Percentiles rank a stretch among this genome's conserved stretches.
phyloP scores from a whole-genome alignment of 2,113 vertebrate genomes.

The Mesitornis unicolor region DNA sequence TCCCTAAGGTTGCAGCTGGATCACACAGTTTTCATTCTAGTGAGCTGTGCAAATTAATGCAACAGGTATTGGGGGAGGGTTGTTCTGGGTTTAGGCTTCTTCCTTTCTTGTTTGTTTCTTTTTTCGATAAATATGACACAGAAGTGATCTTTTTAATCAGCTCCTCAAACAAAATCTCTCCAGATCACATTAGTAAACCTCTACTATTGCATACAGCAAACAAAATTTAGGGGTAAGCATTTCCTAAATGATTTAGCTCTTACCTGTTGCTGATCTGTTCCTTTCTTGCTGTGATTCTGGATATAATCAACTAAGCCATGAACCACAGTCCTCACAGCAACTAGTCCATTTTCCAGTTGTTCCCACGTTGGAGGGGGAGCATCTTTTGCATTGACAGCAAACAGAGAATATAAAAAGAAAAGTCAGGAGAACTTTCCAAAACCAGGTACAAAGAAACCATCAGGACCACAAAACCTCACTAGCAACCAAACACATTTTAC shows the following conservation, averaged over 20 bases:
- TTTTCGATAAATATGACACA: neutral
- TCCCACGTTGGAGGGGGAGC: slow-evolving; percentile 96
- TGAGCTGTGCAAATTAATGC: neutral
- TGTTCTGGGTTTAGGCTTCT: fast-evolving
- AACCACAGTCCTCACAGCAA: slow-evolving; percentile 96
- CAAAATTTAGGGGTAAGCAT: neutral
- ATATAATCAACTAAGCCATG: slow-evolving; percentile 98
- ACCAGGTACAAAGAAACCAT: neutral
- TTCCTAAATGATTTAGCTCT: neutral
- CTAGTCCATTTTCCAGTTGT: slow-evolving; percentile 94
- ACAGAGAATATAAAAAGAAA: neutral
- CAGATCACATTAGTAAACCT: neutral
- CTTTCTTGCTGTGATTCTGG: slow-evolving; percentile 99
- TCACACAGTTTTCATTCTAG: neutral
- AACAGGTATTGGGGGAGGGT: neutral
- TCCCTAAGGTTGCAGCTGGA: neutral
- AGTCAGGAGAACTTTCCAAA: neutral
- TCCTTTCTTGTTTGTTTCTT: neutral
- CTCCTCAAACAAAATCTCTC: neutral
- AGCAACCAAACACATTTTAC: neutral
- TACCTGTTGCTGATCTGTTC: slow-evolving; percentile 95
- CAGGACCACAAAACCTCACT: neutral
- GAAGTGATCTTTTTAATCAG: neutral
- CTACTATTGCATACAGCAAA: neutral
- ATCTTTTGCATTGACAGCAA: slow-evolving; percentile 72